phyloP scores from a whole-genome alignment of 2,888 invertebrate species.

The Periphyllus acericola region DNA sequence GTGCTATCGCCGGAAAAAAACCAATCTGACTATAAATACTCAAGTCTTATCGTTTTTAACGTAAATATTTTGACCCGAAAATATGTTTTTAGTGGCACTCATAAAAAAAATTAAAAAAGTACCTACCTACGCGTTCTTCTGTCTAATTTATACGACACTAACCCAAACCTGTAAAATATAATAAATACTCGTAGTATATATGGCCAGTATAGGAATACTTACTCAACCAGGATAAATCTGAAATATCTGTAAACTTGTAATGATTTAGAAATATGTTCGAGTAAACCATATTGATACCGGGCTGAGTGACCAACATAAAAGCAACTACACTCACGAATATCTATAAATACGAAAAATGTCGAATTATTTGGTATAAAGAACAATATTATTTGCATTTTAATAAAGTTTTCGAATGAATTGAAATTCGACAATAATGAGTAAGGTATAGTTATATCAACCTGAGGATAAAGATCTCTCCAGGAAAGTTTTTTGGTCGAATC shows the following conservation, averaged over 20 bases:
- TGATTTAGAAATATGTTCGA: slow-evolving; percentile 69
- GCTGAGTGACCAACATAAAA: slow-evolving; percentile 70
- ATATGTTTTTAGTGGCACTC: not conserved
- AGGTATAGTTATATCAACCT: slow-evolving; percentile 25
- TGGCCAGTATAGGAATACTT: slow-evolving; percentile 62
- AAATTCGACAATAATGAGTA: not conserved
- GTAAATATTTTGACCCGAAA: not conserved
- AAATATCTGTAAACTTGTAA: slow-evolving; percentile 68
- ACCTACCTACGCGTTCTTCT: too few relatives aligned
- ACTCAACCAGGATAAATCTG: slow-evolving; percentile 72
- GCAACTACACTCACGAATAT: slow-evolving; percentile 66
- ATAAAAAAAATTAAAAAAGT: too few relatives aligned
- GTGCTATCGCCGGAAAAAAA: not conserved
- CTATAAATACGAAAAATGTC: slow-evolving; percentile 41
- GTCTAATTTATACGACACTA: too few relatives aligned
- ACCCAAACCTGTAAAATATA: too few relatives aligned
- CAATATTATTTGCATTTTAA: not conserved
- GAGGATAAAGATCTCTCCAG: slow-evolving; percentile 32
- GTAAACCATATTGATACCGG: slow-evolving; percentile 73
- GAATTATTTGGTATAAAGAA: not conserved
- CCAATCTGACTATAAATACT: not conserved
- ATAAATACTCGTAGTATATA: too few relatives aligned
- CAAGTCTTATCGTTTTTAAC: not conserved
- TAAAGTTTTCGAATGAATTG: not conserved
- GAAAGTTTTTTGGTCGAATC: not conserved